Percentiles rank a stretch among this genome's conserved stretches.
Conservation (phyloP, 2,888 invertebrate genomes). For the Patella depressa region DNA sequence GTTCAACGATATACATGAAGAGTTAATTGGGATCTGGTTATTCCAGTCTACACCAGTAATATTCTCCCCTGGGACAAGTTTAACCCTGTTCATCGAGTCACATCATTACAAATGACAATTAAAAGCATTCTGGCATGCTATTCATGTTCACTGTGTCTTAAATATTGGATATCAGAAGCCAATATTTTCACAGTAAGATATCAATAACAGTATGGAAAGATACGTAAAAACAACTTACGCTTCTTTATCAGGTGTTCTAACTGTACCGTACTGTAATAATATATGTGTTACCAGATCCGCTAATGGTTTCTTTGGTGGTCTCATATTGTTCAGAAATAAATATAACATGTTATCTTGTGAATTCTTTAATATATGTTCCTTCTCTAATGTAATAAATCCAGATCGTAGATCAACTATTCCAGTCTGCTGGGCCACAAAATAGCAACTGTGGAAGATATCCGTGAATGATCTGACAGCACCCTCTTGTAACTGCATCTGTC, state of each 20-base stretch:
- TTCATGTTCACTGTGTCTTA: too few species aligned
- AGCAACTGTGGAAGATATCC: constrained; percentile 70
- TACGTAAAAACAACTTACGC: constrained; percentile 37
- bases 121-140: too few species aligned
- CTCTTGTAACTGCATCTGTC: constrained; percentile 47
- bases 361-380: constrained; percentile 65
- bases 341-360: constrained; percentile 64
- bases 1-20: too few species aligned
- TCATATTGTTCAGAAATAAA: constrained; percentile 60
- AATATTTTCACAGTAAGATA: too few species aligned
- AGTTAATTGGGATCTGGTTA: too few species aligned
- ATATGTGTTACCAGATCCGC: constrained; percentile 63
- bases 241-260: constrained; percentile 62
- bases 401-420: constrained; percentile 48
- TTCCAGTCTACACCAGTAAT: too few species aligned
- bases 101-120: too few species aligned
- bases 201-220: not conserved
- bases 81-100: too few species aligned
- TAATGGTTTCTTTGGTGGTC: constrained; percentile 62
- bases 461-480: constrained; percentile 63
- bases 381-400: constrained; percentile 66
- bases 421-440: constrained; percentile 64
- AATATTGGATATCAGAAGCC: too few species aligned
- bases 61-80: too few species aligned
- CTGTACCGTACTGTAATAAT: constrained; percentile 63